A percentile compares a stretch with the other conserved stretches of the same genome.
Conservation (phyloP, 2,113 vertebrate genomes). For the Sorex araneus region DNA sequence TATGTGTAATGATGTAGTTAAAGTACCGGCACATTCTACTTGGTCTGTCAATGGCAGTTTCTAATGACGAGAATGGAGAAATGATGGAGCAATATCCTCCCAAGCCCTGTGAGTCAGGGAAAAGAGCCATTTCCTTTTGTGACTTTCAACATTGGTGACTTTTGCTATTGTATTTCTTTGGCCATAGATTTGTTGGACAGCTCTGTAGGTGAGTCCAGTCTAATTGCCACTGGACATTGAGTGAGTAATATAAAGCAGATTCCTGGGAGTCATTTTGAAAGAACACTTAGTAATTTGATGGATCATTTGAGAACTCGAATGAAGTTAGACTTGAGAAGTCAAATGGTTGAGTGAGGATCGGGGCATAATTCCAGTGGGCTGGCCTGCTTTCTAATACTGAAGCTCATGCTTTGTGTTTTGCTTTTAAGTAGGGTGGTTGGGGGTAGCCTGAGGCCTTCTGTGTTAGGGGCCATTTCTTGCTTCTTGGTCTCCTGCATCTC, state of each 20-base stretch:
- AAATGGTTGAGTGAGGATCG: background rate
- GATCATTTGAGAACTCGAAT: background rate
- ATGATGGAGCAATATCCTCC: background rate
- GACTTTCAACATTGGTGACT: background rate
- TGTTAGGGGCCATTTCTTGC: background rate
- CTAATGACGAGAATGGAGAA: background rate
- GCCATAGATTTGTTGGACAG: background rate
- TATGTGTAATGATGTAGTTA: background rate
- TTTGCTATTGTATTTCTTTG: background rate
- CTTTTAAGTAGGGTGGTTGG: background rate
- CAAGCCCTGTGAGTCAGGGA: background rate
- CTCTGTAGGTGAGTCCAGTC: background rate
- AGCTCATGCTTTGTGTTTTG: background rate
- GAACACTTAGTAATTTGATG: background rate
- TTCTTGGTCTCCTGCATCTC: background rate
- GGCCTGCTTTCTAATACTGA: constrained; percentile 13
- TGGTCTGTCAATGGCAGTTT: background rate
- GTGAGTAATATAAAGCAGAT: background rate
- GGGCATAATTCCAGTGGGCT: background rate
- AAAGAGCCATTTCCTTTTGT: background rate
- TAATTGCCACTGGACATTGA: background rate
- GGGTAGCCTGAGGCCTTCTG: background rate
- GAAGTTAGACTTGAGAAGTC: background rate
- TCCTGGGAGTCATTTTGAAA: constrained; percentile 10
- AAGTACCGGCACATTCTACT: background rate